Base-by-base conservation (phyloP, 1,140 invertebrate species). In the Tetranychus cinnabarinus region DNA sequence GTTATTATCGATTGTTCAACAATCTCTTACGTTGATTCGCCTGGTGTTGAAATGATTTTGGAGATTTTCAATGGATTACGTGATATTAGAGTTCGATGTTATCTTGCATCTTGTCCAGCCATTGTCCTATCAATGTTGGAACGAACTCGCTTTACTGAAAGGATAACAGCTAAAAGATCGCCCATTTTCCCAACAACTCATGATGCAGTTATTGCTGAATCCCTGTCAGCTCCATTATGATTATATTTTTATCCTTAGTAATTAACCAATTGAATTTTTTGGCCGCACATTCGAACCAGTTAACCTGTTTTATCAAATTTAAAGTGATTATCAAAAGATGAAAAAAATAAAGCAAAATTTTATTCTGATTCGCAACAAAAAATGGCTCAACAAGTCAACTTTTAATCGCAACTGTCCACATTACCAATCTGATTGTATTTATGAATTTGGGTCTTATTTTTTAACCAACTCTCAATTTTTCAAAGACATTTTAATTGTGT, bases 1-100 rank as follows among this genome's bases (percentile, higher is more conserved):
- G 60, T 67, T 6, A 61, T 67, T n/a, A 63, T 67, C 50, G 65
- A 67, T 63, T 67, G 66, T 59, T 63, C 63, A 8, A 47, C 63
- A 48, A 62, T 67, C 13, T 48, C 57, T 33, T 67, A 63, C 59
- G 34, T 66, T 23, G 66, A 67, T 62, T 47, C 56, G 7, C 34
- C 60, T 37, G 66, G 65, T 13, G 45, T 66, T 13, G 65, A 66
- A 56, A 62, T 64, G 37, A 52, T 67, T 12, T 33, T 58, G 31
- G 66, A 67, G 55, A 59, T 66, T 42, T 15, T 48, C 58, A 47
- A 60, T 13, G 15, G 10, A 50, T 31, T 60, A 13, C 8, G 12
- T 10, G 47, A 50, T 35, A 23, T 52, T 55, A 37, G 56, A 5
- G 37, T 61, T 56, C 55, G 23, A 8, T 13, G 31, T 39, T 55